Evolutionary conservation across 1,140 invertebrate species (phyloP).

Genomic region (Cataglyphis hispanica): DNA sequence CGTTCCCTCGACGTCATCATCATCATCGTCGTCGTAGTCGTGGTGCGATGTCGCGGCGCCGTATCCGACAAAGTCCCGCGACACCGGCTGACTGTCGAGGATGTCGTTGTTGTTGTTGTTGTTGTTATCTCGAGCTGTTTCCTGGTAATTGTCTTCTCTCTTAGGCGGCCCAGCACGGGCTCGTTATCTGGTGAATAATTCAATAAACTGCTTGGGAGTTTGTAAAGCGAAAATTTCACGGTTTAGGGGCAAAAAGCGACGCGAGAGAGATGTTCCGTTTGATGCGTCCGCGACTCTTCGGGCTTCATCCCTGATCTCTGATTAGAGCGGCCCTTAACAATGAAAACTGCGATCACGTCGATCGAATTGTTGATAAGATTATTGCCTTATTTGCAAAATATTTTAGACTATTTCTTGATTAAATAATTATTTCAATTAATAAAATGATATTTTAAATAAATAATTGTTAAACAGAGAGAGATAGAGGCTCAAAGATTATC

Average conservation of each 20-base stretch:
- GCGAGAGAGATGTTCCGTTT: conserved; percentile 54
- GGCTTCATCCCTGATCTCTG: neutral
- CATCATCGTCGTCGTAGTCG: conserved; percentile 32
- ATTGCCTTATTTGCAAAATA: neutral
- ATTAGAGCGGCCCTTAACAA: neutral
- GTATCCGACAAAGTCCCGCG: conserved; percentile 72
- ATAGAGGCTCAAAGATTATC: no score
- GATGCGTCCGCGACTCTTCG: conserved; percentile 32
- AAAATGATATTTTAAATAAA: neutral
- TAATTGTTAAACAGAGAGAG: neutral
- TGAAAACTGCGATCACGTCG: neutral
- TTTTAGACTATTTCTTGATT: neutral
- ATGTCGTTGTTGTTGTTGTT: conserved; percentile 70
- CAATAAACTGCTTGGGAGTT: conserved; percentile 77
- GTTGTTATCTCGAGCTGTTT: conserved; percentile 80
- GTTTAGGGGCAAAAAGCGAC: conserved; percentile 76
- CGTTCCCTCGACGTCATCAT: conserved; percentile 26
- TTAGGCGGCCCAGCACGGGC: conserved; percentile 67
- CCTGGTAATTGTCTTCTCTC: conserved; percentile 80
- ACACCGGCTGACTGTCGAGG: conserved; percentile 63
- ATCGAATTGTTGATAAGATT: conserved; percentile 15
- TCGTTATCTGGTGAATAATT: conserved; percentile 82
- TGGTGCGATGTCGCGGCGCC: conserved; percentile 63
- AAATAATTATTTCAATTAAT: neutral
- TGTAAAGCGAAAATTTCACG: conserved; percentile 78